Evolutionary conservation across 1,140 invertebrate genomes (phyloP).

Genomic region (Venustaconcha ellipsiformis): DNA sequence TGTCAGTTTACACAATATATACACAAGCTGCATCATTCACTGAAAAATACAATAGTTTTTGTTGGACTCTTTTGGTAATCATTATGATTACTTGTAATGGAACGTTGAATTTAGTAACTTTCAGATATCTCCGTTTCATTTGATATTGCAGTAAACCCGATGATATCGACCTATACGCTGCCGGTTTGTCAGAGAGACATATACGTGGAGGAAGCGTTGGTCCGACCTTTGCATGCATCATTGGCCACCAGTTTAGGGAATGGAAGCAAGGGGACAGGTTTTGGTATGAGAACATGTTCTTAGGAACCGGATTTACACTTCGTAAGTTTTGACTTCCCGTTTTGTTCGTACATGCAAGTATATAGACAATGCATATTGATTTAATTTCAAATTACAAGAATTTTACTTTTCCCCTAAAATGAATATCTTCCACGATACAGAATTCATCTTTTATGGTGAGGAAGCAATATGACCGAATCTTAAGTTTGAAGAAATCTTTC

Average conservation of each 20-base stretch:
- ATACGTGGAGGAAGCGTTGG: slow-evolving; percentile 24
- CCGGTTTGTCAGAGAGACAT: slow-evolving; percentile 28
- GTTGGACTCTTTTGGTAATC: too few relatives aligned
- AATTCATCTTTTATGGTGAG: too few relatives aligned
- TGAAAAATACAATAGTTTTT: not conserved
- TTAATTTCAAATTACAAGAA: slow-evolving; percentile 86
- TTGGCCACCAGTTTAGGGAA: slow-evolving; percentile 31
- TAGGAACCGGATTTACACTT: slow-evolving; percentile 3
- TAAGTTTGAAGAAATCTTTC: too few relatives aligned
- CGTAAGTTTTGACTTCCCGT: slow-evolving; percentile 9
- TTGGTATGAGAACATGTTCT: slow-evolving; percentile 40
- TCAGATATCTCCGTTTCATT: not conserved
- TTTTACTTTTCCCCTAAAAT: slow-evolving; percentile 95
- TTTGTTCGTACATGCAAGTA: not conserved
- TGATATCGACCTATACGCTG: slow-evolving; percentile 36
- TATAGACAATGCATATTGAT: slow-evolving; percentile 68
- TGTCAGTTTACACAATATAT: slow-evolving; percentile 74
- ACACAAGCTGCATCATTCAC: slow-evolving; percentile 74
- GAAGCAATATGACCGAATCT: too few relatives aligned
- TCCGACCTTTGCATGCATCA: slow-evolving; percentile 37
- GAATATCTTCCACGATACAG: slow-evolving; percentile 75
- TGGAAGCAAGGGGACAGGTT: slow-evolving; percentile 36
- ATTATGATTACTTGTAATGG: not conserved
- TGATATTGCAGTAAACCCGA: slow-evolving; percentile 16
- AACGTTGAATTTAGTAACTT: not conserved